Base-by-base conservation (phyloP, 2,797 vertebrate species). In the Hydrocynus forskahlii region DNA sequence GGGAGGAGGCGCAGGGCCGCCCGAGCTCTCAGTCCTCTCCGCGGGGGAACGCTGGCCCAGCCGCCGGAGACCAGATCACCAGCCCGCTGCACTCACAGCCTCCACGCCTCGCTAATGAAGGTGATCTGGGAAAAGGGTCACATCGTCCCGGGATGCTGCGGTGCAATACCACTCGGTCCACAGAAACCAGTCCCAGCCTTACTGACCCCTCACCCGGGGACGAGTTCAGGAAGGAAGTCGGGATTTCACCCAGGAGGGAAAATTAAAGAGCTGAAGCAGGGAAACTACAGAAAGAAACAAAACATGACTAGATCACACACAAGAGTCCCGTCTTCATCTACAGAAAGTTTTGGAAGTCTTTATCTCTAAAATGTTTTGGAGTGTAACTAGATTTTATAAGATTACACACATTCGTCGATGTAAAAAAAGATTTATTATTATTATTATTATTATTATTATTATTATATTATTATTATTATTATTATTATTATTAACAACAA, bases 141-240 rank as follows among this genome's bases (percentile, higher is more conserved):
- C 94, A 86, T 89, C 91, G 92, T 94, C 88, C 87, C 86, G 91
- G 92, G 90, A 87, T 92, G 93, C 92, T 88, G 92, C 87, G 88
- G 90, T 80, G 77, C 45, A 75, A 84, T 80, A 81, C 87, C 86
- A 87, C 86, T 90, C 76, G 81, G 83, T 86, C 88, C 89, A 90
- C 84, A 83, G 82, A 72, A 82, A 85, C 89, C 89, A 83, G 90
- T 89, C 88, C 91, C 82, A 86, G 75, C 91, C 52, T 73, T 86
- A 87, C 89, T 92, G 91, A 93, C 93, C 94, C 91, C 86, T 92
- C 90, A 91, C 88, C 91, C 89, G 88, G 78, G 84, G 70, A 82
- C 86, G 81, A 70, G 82, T 69, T 84, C 83, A 84, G 81, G 84
- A 87, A 88, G 88, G 89, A 89, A 91, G 87, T 89, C 67, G 68